Base-by-base conservation (phyloP, 2,888 invertebrate species). In the Alentia gelatinosa region DNA sequence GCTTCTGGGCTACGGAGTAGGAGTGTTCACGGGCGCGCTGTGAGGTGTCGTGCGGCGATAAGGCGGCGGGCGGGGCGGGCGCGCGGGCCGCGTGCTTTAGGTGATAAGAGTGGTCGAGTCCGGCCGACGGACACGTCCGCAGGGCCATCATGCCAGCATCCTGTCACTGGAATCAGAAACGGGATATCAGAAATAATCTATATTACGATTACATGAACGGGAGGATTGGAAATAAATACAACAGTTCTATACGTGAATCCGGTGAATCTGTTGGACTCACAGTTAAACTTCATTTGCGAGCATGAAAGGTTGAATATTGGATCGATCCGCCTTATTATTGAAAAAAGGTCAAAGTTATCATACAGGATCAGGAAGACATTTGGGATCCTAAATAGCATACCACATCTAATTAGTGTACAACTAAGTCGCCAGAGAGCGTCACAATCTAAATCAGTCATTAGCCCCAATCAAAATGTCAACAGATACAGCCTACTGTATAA, bases 21-120 rank as follows among this genome's bases (percentile, higher is more conserved):
- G 86, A 86, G 50, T 86, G 86, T 50, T 86, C 86, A 9, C 86
- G 86, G 1, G 86, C 86, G 1, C 86, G 42, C 47, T 86, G 86
- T 5, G 86, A 86, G 30, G 42, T 33, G 33, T 47, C 86, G 35
- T 86, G 47, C 1, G 42, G 30, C 33, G 47, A 7, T 9, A 47
- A 19, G n/a, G 39, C 3, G 30, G 47, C 42, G 23, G 26, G 26
- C 1, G 42, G 5, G 0, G 86, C 47, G 30, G 47, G 15, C 9
- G 19, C 23, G 0, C 9, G 35, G 1, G 47, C 33, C 3, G n/a
- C 30, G 26, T 33, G 86, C 12, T 42, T 86, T 0, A 86, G 42
- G 50, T 86, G 86, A 33, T 86, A 86, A 3, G 86, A 86, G 50
- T 86, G 86, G 47, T 86, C 86, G 12, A 86, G 86, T 42, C 86